Conservation (phyloP, 2,797 vertebrate species). For the Alexandromys oeconomus region DNA sequence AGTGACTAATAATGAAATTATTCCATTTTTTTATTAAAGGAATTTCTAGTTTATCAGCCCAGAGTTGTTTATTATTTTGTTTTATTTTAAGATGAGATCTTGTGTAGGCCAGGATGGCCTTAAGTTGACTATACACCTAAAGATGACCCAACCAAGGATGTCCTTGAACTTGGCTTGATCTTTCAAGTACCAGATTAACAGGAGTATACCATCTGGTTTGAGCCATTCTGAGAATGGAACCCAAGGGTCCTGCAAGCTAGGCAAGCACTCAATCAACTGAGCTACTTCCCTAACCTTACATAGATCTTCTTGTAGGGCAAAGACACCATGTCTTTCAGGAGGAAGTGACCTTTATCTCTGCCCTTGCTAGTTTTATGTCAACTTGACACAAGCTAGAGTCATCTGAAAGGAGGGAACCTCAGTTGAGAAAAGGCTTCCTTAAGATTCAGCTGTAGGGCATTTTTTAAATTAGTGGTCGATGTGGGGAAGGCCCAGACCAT, state of each 20-base stretch:
- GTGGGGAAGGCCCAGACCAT: not conserved
- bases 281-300: not conserved
- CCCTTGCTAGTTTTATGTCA: not conserved
- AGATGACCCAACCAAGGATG: not conserved
- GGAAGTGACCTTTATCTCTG: not conserved
- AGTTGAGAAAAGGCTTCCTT: not conserved
- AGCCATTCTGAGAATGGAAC: not conserved
- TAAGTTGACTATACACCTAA: not conserved
- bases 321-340: not conserved
- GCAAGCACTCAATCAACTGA: not conserved
- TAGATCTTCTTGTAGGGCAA: not conserved
- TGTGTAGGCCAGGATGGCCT: not conserved
- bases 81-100: not conserved
- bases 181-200: not conserved
- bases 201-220: not conserved
- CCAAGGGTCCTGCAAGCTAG: not conserved
- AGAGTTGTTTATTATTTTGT: not conserved
- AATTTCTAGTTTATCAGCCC: not conserved
- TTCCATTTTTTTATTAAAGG: constrained; percentile 41
- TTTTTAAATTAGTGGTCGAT: not conserved
- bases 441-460: not conserved
- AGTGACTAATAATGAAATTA: constrained; percentile 54
- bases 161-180: no score
- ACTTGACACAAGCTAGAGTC: not conserved
- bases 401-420: not conserved